Percentiles rank a stretch among this genome's conserved stretches.
Evolutionary conservation across 2,888 invertebrate genomes (phyloP).

Genomic region (Harpalus rufipes): DNA sequence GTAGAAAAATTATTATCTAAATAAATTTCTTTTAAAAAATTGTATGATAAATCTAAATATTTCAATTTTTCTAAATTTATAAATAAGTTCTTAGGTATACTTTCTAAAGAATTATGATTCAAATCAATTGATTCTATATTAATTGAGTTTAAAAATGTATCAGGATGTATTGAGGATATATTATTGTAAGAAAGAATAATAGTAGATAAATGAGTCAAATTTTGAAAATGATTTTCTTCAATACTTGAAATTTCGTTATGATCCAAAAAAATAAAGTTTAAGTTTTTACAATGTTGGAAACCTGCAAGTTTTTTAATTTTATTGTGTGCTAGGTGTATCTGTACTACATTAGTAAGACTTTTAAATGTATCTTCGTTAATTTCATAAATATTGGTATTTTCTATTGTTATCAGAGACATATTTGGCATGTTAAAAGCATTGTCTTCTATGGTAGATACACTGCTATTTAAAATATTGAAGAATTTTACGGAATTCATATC

Average conservation of each 20-base stretch:
- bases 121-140: conserved; percentile 17
- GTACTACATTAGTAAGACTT: neutral
- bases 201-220: conserved; percentile 76
- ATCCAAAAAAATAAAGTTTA: neutral
- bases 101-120: conserved; percentile 71
- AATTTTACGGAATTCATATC: conserved; percentile 2
- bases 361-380: neutral
- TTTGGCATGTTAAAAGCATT: conserved; percentile 6
- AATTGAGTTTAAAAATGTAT: conserved; percentile 13
- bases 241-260: conserved; percentile 77
- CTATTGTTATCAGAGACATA: neutral
- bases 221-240: conserved; percentile 82
- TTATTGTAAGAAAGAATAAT: conserved; percentile 81
- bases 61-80: neutral
- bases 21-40: neutral
- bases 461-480: neutral
- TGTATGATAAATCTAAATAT: conserved; percentile 11
- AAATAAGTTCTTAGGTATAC: conserved; percentile 78
- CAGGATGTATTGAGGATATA: conserved; percentile 78
- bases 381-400: neutral
- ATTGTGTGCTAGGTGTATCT: neutral
- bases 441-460: neutral
- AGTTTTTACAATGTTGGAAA: conserved; percentile 8
- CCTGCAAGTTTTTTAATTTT: neutral
- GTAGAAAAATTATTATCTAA: neutral